Evolutionary conservation across 2,888 invertebrate genomes (phyloP), one percentile per base, ranked within the genome.

Genomic region (Colletes collaris): DNA sequence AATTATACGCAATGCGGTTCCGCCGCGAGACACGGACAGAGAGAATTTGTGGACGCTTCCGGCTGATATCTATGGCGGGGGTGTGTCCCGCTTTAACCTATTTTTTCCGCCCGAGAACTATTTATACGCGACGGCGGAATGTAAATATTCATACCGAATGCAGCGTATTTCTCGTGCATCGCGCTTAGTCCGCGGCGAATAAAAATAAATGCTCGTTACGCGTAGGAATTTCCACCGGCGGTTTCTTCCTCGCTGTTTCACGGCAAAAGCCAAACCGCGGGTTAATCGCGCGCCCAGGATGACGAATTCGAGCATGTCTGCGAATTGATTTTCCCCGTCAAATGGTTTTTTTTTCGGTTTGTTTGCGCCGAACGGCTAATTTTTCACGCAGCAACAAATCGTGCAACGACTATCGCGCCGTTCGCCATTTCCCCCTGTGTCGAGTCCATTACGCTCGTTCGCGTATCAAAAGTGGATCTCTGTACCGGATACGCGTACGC

Each of bases 1-100:
- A 76, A 72, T 86, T 80, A 81, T 79, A 82, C 87, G 87, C 82
- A 82, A 81, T 79, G 84, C 83, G 80, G 84, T 74, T 69, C 74
- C 63, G 71, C 76, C 76, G 74, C 52, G 71, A 59, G 70, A 81
- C 80, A 55, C 63, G 62, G 66, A 52, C 60, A n/a, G 27, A 35
- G 27, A 19, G 62, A 81, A 86, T 85, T 85, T 79, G 73, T 71
- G 78, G 69, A 81, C 63, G 75, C 66, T 76, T 76, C 64, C 76
- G 67, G 63, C 49, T 73, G 81, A 81, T 79, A 85, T 71, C 79
- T 65, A 77, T 13, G 68, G 58, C 64, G 56, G 16, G 64, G 50
- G 73, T 35, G 64, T 55, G 52, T 53, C 64, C 64, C 64, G 63
- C 59, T 80, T 76, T 70, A 86, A 77, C 76, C 78, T 68, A 85